Evolutionary conservation across 2,888 invertebrate species (phyloP).

Genomic region (Morpho helenor): DNA sequence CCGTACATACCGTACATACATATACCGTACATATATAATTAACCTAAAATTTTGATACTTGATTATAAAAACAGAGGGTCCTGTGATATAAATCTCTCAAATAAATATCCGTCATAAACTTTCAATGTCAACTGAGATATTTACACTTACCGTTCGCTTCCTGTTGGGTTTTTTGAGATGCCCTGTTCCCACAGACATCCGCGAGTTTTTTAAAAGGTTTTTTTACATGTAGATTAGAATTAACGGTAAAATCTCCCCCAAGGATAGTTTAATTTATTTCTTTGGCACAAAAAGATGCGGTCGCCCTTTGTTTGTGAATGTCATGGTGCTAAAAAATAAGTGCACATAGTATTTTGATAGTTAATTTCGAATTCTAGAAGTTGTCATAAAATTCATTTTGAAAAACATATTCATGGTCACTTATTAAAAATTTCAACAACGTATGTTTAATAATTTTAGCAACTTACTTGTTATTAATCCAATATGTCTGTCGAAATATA

Average conservation of each 20-base stretch:
- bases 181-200: constrained; percentile 68
- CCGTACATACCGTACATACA: too few species aligned
- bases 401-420: background rate
- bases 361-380: constrained; percentile 7
- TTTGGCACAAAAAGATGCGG: constrained; percentile 68
- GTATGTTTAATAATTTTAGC: too few species aligned
- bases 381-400: background rate
- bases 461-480: too few species aligned
- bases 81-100: constrained; percentile 56
- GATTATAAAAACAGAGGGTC: constrained; percentile 23
- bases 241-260: constrained; percentile 77
- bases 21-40: constrained; percentile 11
- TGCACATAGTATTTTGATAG: constrained; percentile 25
- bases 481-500: too few species aligned
- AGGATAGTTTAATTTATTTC: constrained; percentile 76
- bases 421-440: background rate
- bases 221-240: constrained; percentile 64
- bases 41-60: constrained; percentile 12
- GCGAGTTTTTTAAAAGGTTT: constrained; percentile 52
- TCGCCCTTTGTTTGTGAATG: constrained; percentile 58
- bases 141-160: constrained; percentile 66
- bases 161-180: constrained; percentile 61
- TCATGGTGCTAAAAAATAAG: constrained; percentile 45
- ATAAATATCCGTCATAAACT: constrained; percentile 64
- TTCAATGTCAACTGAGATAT: constrained; percentile 65